These are phyloP conservation scores for Diabrotica virgifera DNA, from an alignment of 1,140 invertebrate species.

Conservation along the genomic window DNA sequence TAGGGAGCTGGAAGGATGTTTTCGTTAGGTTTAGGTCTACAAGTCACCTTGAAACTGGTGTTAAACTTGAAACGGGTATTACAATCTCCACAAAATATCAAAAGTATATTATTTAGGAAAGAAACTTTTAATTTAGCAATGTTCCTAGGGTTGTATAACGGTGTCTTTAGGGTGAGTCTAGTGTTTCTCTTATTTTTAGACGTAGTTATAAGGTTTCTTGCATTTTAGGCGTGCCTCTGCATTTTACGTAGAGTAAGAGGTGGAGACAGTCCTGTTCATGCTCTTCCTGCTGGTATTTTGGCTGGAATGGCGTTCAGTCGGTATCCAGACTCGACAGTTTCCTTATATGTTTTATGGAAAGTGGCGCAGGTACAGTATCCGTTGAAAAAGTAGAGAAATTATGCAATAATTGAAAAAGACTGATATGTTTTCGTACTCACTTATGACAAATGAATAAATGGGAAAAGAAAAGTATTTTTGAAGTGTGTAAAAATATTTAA, in stretches of 20 bases:
- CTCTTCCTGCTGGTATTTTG: constrained; percentile 62
- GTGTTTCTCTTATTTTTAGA: background rate
- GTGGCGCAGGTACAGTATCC: constrained; percentile 56
- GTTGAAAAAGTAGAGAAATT: too few species aligned
- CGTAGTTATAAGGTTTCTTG: background rate
- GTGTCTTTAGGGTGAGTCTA: constrained; percentile 58
- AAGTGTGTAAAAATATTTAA: too few species aligned
- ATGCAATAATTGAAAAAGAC: too few species aligned
- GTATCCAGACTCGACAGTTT: constrained; percentile 66
- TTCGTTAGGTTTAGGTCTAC: constrained; percentile 56
- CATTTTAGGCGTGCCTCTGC: constrained; percentile 59
- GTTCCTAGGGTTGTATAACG: constrained; percentile 63
- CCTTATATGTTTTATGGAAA: constrained; percentile 72
- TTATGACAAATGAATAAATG: too few species aligned
- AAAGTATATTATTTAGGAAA: constrained; percentile 54
- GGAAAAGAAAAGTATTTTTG: too few species aligned
- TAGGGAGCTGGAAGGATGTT: constrained; percentile 60
- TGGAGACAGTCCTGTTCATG: constrained; percentile 57
- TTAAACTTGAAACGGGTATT: constrained; percentile 53
- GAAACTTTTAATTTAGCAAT: constrained; percentile 58
- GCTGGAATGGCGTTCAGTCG: constrained; percentile 61
- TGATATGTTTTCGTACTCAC: too few species aligned
- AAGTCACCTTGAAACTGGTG: constrained; percentile 58
- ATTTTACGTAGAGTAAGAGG: constrained; percentile 54
- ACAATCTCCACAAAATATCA: constrained; percentile 52